phyloP scores from a whole-genome alignment of 2,888 invertebrate species.

The Drosophila subquinaria region DNA sequence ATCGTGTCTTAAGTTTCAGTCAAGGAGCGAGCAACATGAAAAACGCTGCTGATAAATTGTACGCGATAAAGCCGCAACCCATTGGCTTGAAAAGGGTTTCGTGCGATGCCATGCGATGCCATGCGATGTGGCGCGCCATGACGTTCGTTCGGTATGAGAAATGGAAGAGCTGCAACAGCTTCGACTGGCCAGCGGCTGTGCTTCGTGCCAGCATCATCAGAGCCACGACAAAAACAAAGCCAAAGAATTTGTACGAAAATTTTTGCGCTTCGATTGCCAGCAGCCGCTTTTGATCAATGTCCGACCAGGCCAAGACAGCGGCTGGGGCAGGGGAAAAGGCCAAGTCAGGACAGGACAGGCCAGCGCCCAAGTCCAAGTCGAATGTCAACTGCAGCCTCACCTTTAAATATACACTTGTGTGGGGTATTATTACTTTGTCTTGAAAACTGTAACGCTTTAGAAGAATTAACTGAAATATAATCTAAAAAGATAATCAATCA shows the following conservation, averaged over 20 bases:
- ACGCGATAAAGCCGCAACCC: constrained; percentile 72
- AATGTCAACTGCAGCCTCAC: constrained; percentile 78
- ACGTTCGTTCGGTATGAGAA: constrained; percentile 65
- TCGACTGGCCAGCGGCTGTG: constrained; percentile 60
- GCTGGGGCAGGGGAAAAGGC: not conserved
- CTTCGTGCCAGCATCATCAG: constrained; percentile 54
- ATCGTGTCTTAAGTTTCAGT: constrained; percentile 75
- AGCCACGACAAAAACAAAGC: constrained; percentile 54
- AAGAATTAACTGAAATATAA: not conserved
- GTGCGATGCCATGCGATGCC: constrained; percentile 24
- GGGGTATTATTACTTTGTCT: not conserved
- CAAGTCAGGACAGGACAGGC: constrained; percentile 8
- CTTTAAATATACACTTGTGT: constrained; percentile 10
- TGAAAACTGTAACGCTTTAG: not conserved
- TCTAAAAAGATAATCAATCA: not conserved
- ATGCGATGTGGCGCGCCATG: constrained; percentile 27
- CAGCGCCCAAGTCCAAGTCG: constrained; percentile 46
- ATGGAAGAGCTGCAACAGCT: constrained; percentile 40
- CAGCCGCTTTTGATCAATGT: constrained; percentile 74
- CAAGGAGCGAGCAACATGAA: constrained; percentile 71
- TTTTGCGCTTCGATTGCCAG: constrained; percentile 78
- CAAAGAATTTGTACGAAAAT: constrained; percentile 79
- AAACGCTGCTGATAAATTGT: constrained; percentile 81
- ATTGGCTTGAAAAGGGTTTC: constrained; percentile 75
- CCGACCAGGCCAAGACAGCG: constrained; percentile 35